These are phyloP conservation scores for Philopedon plagiatum DNA, from an alignment of 2,888 invertebrate genomes.

Conservation along the genomic window DNA sequence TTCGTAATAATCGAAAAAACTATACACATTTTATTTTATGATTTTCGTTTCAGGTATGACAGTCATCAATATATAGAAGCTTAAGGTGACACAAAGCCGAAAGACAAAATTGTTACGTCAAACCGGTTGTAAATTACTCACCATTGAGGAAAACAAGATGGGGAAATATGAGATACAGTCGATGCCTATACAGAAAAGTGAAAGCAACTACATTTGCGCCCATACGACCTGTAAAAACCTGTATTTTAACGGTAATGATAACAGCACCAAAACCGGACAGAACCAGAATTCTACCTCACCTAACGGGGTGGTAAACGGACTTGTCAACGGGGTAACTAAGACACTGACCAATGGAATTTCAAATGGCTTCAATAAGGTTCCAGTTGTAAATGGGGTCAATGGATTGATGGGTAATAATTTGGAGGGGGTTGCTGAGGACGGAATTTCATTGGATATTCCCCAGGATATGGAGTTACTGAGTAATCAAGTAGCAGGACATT, in stretches of 20 bases:
- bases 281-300: neutral
- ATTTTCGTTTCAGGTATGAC: constrained; percentile 44
- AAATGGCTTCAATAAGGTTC: neutral
- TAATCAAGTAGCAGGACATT: constrained; percentile 79
- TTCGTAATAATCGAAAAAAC: neutral
- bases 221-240: constrained; percentile 53
- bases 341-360: constrained; percentile 3
- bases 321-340: constrained; percentile 5
- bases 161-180: constrained; percentile 61
- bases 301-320: constrained; percentile 30
- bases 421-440: constrained; percentile 25
- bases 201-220: constrained; percentile 53
- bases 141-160: constrained; percentile 51
- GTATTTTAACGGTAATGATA: constrained; percentile 7
- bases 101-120: constrained; percentile 18
- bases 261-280: neutral
- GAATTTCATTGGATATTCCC: constrained; percentile 30
- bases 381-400: neutral
- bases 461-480: constrained; percentile 64
- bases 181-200: constrained; percentile 57
- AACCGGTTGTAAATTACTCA: constrained; percentile 21
- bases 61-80: constrained; percentile 40
- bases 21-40: constrained; percentile 23
- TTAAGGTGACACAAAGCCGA: constrained; percentile 31
- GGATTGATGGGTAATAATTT: constrained; percentile 6